Evolutionary conservation across 2,888 invertebrate species (phyloP).

Genomic region (Epinotia bilunana): DNA sequence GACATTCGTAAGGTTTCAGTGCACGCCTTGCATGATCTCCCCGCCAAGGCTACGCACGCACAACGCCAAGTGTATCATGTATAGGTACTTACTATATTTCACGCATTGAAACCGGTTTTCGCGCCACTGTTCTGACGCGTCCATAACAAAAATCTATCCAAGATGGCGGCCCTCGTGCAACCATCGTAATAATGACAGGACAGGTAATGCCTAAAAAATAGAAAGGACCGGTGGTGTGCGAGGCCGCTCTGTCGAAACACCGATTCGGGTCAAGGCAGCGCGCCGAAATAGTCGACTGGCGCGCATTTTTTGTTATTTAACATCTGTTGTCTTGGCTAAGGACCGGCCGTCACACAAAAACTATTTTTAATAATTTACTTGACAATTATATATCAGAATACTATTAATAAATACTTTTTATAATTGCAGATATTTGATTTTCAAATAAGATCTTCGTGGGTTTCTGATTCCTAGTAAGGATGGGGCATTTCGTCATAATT

Average conservation of each 20-base stretch:
- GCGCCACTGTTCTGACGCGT: conserved; percentile 62
- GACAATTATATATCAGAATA: background rate
- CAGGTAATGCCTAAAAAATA: conserved; percentile 85
- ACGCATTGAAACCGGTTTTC: conserved; percentile 60
- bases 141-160: conserved; percentile 72
- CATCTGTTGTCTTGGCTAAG: conserved; percentile 73
- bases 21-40: conserved; percentile 20
- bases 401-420: background rate
- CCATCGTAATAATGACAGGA: conserved; percentile 81
- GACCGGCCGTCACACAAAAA: conserved; percentile 26
- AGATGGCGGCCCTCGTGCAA: conserved; percentile 76
- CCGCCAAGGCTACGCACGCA: conserved; percentile 34
- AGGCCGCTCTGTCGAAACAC: conserved; percentile 83
- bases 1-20: conserved; percentile 36
- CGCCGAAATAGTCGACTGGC: conserved; percentile 83
- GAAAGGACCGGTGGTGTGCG: conserved; percentile 83
- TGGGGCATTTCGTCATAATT: conserved; percentile 28
- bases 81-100: conserved; percentile 50
- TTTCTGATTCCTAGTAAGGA: conserved; percentile 22
- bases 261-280: conserved; percentile 83
- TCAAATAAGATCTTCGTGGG: background rate
- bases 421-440: background rate
- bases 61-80: conserved; percentile 30
- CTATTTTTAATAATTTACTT: conserved; percentile 27
- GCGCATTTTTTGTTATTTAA: conserved; percentile 83